Conservation (phyloP, 1,140 invertebrate species). For the Drosophila tani region DNA sequence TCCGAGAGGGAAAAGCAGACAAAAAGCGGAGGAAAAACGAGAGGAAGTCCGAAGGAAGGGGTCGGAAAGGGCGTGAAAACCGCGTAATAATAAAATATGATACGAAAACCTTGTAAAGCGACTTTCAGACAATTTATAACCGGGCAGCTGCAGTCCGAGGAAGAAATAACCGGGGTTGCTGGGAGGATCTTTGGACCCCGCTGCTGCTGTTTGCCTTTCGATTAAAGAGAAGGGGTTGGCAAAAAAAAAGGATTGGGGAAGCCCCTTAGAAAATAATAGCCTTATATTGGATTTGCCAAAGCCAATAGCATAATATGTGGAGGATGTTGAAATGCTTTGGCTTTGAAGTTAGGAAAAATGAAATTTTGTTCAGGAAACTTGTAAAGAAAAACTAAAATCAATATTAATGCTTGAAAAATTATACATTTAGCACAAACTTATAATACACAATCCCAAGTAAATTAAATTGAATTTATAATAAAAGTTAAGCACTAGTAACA, state of each 20-base stretch:
- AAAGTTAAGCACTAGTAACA: no score
- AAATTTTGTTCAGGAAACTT: neutral
- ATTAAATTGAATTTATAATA: neutral
- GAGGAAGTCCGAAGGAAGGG: neutral
- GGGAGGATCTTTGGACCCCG: constrained; percentile 2
- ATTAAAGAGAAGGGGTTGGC: constrained; percentile 39
- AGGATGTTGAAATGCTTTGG: neutral
- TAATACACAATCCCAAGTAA: neutral
- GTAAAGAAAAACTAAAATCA: neutral
- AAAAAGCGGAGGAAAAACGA: neutral
- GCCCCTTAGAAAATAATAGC: constrained; percentile 18
- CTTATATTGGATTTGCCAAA: constrained; percentile 45
- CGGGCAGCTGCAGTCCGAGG: constrained; percentile 28
- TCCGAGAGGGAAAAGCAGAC: constrained; percentile 29
- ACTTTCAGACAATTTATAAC: constrained; percentile 71
- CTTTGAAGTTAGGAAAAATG: neutral
- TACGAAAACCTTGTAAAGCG: constrained; percentile 70
- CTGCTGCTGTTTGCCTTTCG: constrained; percentile 30
- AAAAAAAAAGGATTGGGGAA: neutral
- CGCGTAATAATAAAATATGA: constrained; percentile 73
- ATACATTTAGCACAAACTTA: no score
- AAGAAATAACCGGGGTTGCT: constrained; percentile 1
- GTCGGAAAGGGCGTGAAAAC: constrained; percentile 56
- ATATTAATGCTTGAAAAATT: no score
- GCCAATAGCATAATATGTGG: constrained; percentile 30